Conservation (phyloP, 2,113 vertebrate species). For the Heteronetta atricapilla region DNA sequence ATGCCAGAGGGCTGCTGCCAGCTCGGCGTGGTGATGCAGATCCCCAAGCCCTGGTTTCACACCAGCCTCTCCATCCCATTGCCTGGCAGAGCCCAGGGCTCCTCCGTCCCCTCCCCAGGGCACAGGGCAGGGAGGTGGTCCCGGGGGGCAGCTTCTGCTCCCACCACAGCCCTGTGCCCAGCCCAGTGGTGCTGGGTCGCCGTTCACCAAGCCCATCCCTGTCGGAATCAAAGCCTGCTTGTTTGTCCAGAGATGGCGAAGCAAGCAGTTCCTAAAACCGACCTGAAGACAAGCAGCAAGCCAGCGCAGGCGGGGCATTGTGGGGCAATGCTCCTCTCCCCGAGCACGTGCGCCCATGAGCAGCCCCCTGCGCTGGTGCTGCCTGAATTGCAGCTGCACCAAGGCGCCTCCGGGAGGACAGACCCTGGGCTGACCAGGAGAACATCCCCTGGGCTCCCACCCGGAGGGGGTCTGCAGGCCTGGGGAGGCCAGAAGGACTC, state of each 20-base stretch:
- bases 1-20: not conserved
- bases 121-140: no score
- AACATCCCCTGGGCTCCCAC: not conserved
- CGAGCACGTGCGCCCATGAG: not conserved
- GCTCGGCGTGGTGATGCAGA: rapidly evolving
- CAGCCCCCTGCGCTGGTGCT: not conserved
- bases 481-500: not conserved
- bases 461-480: not conserved
- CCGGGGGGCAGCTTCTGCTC: not conserved
- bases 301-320: not conserved
- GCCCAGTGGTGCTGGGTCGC: no score
- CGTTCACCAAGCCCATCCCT: not conserved
- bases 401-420: no score
- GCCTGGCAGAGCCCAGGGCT: rapidly evolving
- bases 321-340: not conserved
- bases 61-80: not conserved
- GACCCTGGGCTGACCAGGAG: not conserved
- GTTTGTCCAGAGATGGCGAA: not conserved
- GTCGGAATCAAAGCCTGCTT: not conserved
- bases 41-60: not conserved
- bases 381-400: not conserved
- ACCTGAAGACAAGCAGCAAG: not conserved
- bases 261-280: not conserved
- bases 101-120: not conserved
- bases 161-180: no score